These are phyloP conservation scores for Rallus crepitans DNA, from an alignment of 2,797 vertebrate species.

Conservation along the genomic window DNA sequence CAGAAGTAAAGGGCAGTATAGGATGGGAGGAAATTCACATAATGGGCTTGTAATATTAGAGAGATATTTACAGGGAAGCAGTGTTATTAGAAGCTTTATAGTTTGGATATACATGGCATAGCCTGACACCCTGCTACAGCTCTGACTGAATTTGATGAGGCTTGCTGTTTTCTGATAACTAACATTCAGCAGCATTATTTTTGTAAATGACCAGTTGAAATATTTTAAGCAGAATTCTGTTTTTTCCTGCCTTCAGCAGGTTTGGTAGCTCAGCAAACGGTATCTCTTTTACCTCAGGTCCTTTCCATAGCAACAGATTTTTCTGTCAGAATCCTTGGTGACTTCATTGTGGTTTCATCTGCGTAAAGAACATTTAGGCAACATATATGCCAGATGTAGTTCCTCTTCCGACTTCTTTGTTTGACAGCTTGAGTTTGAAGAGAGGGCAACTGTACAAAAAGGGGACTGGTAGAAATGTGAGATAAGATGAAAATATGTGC, in stretches of 20 bases:
- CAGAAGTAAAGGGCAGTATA: neutral
- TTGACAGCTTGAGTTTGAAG: neutral
- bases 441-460: neutral
- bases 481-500: neutral
- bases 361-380: neutral
- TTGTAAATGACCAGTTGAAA: neutral
- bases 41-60: neutral
- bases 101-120: neutral
- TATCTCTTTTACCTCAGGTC: neutral
- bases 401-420: neutral
- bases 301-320: neutral
- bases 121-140: neutral
- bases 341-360: conserved; percentile 48
- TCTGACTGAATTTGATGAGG: neutral
- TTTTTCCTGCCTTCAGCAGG: neutral
- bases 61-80: neutral
- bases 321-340: neutral
- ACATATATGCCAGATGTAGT: neutral
- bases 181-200: neutral
- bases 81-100: neutral
- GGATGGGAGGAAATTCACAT: neutral
- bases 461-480: neutral
- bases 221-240: neutral
- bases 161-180: neutral
- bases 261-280: neutral